Evolutionary conservation across 1,140 invertebrate genomes (phyloP), one percentile per base, ranked within the genome.

Genomic region (Leptinotarsa texana): DNA sequence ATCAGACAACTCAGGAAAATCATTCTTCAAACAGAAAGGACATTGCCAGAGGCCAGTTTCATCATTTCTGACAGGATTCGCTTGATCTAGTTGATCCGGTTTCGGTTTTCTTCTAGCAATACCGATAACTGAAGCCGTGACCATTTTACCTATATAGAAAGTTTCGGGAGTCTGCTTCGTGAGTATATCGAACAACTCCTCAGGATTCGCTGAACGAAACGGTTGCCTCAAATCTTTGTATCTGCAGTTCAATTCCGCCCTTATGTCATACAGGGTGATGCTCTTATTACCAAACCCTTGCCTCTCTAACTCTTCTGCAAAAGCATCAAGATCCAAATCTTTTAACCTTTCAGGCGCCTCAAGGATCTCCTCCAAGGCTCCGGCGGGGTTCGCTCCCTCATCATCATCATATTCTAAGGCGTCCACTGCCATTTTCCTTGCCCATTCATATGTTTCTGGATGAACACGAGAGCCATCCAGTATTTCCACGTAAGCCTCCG

Each of bases 371-470:
- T 99, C 97, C 1, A 99, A 86, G 18, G 98, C 98, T 3, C 95
- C 95, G 0, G 97, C 96, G 0, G 98, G 97, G 88, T 99, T 98
- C 0, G 94, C 93, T 77, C 96, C 95, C 82, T 97, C 96, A 80
- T 98, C 96, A 80, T 98, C 96, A 80, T 99, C 98, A 79, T 99
- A 98, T 80, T 99, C 98, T 13, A 99, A 87, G 8, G 98, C 98
- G 88, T 99, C 98, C 0, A 99, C 96, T 4, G 98, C 98, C 98
- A 99, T 99, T 88, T 99, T 99, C 22, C 97, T 87, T 0, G 98
- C 98, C 98, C 98, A 99, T 85, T 99, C 98, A 81, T 99, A 99
- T 0, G 96, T 97, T 87, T 99, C 98, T 0, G 98, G 98, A 88
- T 99, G 98, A 1, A 99, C 97, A 77, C 98, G 89, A 0, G 98